Evolutionary conservation across 2,797 vertebrate species (phyloP).

Genomic region (Harpagifer antarcticus): DNA sequence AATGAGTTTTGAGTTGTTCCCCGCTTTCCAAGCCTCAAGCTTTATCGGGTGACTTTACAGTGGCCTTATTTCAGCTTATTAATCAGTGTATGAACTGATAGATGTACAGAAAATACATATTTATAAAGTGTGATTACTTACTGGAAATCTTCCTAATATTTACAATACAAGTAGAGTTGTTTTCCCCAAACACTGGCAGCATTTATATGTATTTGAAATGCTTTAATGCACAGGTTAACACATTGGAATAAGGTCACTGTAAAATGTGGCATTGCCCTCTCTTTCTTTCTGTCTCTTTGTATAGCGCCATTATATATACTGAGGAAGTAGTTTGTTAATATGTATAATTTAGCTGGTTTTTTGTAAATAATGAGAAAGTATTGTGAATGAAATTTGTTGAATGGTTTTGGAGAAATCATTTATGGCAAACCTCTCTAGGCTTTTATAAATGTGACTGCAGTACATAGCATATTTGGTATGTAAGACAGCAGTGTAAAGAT

Average conservation of each 20-base stretch:
- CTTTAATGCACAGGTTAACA: constrained; percentile 47
- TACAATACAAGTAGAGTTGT: constrained; percentile 18
- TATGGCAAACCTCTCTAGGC: constrained; percentile 70
- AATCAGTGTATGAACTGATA: constrained; percentile 43
- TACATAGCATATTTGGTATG: constrained; percentile 84
- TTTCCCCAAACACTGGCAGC: constrained; percentile 56
- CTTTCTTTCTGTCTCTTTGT: constrained; percentile 61
- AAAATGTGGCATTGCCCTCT: constrained; percentile 43
- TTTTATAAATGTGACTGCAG: constrained; percentile 82
- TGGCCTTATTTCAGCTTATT: constrained; percentile 61
- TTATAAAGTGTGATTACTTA: constrained; percentile 44
- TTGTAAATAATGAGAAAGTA: constrained; percentile 95
- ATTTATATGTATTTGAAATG: constrained; percentile 53
- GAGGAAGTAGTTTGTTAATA: constrained; percentile 91
- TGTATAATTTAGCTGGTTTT: constrained; percentile 93
- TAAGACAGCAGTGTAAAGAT: constrained; percentile 74
- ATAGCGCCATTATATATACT: constrained; percentile 83
- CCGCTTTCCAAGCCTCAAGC: constrained; percentile 58
- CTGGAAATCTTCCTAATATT: constrained; percentile 31
- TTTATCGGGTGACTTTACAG: constrained; percentile 52
- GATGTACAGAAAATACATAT: constrained; percentile 52
- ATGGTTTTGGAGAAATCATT: constrained; percentile 77
- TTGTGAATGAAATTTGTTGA: constrained; percentile 91
- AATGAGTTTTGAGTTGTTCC: not conserved
- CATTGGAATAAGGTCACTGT: constrained; percentile 61